Evolutionary conservation across 2,888 invertebrate species (phyloP).

Genomic region (Mythimna impura): DNA sequence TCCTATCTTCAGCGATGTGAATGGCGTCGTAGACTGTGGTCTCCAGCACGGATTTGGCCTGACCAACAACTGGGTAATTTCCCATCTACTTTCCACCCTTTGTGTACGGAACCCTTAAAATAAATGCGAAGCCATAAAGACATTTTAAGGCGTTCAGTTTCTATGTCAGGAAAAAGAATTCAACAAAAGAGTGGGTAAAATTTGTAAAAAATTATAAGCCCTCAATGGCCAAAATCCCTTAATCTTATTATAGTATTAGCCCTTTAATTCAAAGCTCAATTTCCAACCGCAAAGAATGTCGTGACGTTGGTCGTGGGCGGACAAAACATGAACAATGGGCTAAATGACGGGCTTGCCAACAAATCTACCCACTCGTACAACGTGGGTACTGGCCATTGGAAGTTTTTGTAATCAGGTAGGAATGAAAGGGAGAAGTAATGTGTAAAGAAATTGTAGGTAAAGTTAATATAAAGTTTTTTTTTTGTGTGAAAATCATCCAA

Average conservation of each 20-base stretch:
- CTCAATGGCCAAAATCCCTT: background rate
- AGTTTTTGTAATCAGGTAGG: conserved; percentile 19
- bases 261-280: conserved; percentile 19
- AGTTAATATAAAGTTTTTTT: no score
- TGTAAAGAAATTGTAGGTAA: no score
- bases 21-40: no score
- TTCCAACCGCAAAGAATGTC: conserved; percentile 13
- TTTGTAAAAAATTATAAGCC: background rate
- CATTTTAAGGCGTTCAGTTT: background rate
- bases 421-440: background rate
- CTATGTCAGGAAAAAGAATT: background rate
- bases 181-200: background rate
- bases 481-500: no score
- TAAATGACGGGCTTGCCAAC: conserved; percentile 15
- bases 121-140: no score
- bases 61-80: no score
- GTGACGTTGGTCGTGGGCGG: conserved; percentile 39
- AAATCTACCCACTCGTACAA: conserved; percentile 26
- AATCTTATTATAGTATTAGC: conserved; percentile 9
- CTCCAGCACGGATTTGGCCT: no score
- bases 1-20: no score
- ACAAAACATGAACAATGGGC: conserved; percentile 36
- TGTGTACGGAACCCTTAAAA: no score
- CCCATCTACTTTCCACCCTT: no score
- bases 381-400: conserved; percentile 6